A percentile compares a stretch with the other conserved stretches of the same genome.
Evolutionary conservation across 2,797 vertebrate genomes (phyloP).

Genomic region (Pipistrellus nathusii): DNA sequence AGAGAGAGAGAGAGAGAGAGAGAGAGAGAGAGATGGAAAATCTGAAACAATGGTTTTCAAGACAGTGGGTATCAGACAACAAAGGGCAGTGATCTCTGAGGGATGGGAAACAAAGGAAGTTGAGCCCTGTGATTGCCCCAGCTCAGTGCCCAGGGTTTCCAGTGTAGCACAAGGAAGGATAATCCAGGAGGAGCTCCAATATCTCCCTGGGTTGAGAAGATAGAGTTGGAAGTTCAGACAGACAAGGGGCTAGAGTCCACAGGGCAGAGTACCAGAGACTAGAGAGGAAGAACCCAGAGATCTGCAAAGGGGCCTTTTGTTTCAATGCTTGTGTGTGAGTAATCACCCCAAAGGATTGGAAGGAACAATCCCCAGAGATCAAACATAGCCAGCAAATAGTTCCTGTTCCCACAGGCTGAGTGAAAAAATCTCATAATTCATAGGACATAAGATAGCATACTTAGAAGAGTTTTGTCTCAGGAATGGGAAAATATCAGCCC

Average conservation of each 20-base stretch:
- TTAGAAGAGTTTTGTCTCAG: conserved; percentile 8
- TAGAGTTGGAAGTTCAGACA: not conserved
- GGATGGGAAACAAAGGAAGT: not conserved
- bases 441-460: not conserved
- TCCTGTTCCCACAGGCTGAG: not conserved
- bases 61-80: not conserved
- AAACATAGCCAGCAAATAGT: not conserved
- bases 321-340: not conserved
- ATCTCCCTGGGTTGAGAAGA: not conserved
- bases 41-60: conserved; percentile 4
- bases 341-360: not conserved
- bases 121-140: not conserved
- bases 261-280: not conserved
- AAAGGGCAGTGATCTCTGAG: not conserved
- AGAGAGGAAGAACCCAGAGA: not conserved
- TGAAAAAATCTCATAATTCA: not conserved
- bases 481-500: not conserved
- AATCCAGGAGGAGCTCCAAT: not conserved
- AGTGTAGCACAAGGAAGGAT: not conserved
- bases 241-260: not conserved
- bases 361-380: not conserved
- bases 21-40: not conserved
- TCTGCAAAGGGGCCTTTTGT: not conserved
- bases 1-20: not conserved
- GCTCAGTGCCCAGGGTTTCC: not conserved